These are phyloP conservation scores for Microtus montanus DNA, from an alignment of 2,113 vertebrate genomes.

Conservation along the genomic window DNA sequence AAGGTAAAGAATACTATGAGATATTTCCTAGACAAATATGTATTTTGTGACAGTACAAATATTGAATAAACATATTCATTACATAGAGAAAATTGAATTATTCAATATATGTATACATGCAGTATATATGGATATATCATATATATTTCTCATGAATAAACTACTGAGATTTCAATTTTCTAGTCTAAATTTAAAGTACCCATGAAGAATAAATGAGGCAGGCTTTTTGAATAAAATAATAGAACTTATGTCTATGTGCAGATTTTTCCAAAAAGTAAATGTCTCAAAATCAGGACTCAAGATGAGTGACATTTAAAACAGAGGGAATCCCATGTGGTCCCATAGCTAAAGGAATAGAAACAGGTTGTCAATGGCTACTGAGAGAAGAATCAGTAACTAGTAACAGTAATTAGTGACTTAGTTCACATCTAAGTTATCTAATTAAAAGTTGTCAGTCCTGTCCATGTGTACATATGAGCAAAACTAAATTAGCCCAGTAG, in stretches of 20 bases:
- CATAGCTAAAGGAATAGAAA: neutral
- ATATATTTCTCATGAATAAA: neutral
- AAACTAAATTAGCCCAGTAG: neutral
- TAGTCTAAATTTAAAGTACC: neutral
- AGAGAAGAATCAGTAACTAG: no score
- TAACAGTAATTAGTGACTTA: no score
- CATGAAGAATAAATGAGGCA: neutral
- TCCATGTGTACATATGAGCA: neutral
- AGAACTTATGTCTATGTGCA: neutral
- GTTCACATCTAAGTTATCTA: neutral
- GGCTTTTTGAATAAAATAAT: neutral
- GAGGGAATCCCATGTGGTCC: neutral
- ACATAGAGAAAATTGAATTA: neutral
- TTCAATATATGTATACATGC: neutral
- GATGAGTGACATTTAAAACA: neutral
- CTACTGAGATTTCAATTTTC: neutral
- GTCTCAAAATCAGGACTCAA: neutral
- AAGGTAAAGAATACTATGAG: no score
- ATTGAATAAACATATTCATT: neutral
- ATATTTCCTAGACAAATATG: neutral
- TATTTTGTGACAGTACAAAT: neutral
- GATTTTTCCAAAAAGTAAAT: neutral
- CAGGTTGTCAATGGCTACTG: neutral
- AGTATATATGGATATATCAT: neutral
- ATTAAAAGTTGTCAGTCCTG: neutral